phyloP scores from a whole-genome alignment of 2,113 vertebrate genomes.

The Datnioides undecimradiatus region DNA sequence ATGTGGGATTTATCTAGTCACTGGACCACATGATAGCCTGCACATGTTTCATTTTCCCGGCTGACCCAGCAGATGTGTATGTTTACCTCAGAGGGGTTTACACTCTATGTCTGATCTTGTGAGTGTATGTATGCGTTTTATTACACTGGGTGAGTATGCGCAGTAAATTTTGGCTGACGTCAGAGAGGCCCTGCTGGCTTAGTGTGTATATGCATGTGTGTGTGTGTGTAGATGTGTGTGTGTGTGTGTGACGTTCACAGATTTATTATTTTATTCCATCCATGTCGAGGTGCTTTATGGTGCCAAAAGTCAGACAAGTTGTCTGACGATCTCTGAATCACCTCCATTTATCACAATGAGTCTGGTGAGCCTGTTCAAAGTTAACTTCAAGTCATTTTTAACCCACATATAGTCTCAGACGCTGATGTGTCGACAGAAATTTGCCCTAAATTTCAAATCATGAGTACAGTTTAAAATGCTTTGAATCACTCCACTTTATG shows the following conservation, averaged over 20 bases:
- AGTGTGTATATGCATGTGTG: not conserved
- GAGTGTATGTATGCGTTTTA: slow-evolving; percentile 27
- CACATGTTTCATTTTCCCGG: not conserved
- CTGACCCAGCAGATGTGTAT: not conserved
- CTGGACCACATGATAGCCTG: not conserved
- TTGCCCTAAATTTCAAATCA: not conserved
- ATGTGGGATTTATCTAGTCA: not conserved
- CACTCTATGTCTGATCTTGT: not conserved
- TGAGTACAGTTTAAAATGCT: not conserved
- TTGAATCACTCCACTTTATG: not conserved
- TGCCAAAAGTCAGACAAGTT: slow-evolving; percentile 49
- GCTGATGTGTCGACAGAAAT: not conserved
- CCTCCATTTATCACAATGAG: slow-evolving; percentile 19
- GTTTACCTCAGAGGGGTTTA: not conserved
- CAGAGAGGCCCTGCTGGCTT: not conserved
- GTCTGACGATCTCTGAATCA: slow-evolving; percentile 49
- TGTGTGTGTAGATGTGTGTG: not conserved
- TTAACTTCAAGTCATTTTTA: not conserved
- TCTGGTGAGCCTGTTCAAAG: slow-evolving; percentile 17
- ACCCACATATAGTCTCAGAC: not conserved
- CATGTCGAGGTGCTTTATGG: slow-evolving; percentile 56
- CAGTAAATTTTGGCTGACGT: slow-evolving; percentile 36
- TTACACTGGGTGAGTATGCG: slow-evolving; percentile 5
- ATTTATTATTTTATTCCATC: slow-evolving; percentile 63
- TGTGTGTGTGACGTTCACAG: slow-evolving; percentile 44